Evolutionary conservation across 2,113 vertebrate species (phyloP).

Genomic region (Smithornis capensis): DNA sequence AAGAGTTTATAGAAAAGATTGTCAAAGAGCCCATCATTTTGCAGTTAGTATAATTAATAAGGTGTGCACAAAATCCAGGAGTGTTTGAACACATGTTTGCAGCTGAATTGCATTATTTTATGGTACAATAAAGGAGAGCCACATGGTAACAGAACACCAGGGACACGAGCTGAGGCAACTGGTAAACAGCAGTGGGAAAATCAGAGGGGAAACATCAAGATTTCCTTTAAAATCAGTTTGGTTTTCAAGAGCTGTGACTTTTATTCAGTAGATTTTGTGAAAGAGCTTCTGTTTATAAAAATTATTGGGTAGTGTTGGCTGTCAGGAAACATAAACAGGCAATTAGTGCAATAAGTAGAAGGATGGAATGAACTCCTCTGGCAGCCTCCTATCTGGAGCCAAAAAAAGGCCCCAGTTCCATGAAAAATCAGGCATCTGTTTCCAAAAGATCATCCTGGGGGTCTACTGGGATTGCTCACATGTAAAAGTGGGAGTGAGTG

Average conservation of each 20-base stretch:
- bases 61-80: slow-evolving; percentile 37
- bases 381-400: not conserved
- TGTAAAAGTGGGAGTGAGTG: not conserved
- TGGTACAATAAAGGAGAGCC: slow-evolving; percentile 51
- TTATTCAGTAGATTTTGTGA: slow-evolving; percentile 20
- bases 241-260: slow-evolving; percentile 46
- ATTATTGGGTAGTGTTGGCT: slow-evolving; percentile 54
- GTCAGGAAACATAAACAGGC: slow-evolving; percentile 62
- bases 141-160: slow-evolving; percentile 18
- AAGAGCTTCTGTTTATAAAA: slow-evolving; percentile 57
- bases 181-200: slow-evolving; percentile 1
- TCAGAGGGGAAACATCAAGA: slow-evolving; percentile 17
- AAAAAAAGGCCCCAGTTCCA: not conserved
- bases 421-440: not conserved
- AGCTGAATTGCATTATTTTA: slow-evolving; percentile 53
- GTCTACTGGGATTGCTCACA: not conserved
- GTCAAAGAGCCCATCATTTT: slow-evolving; percentile 62
- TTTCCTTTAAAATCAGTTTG: slow-evolving; percentile 26
- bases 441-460: not conserved
- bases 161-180: slow-evolving; percentile 24
- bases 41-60: slow-evolving; percentile 67
- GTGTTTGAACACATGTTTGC: slow-evolving; percentile 49
- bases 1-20: slow-evolving; percentile 36
- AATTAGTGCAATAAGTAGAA: slow-evolving; percentile 47
- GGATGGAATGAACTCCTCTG: not conserved